These are phyloP conservation scores for Dinoponera quadriceps DNA, from an alignment of 1,140 invertebrate genomes.

Conservation along the genomic window DNA sequence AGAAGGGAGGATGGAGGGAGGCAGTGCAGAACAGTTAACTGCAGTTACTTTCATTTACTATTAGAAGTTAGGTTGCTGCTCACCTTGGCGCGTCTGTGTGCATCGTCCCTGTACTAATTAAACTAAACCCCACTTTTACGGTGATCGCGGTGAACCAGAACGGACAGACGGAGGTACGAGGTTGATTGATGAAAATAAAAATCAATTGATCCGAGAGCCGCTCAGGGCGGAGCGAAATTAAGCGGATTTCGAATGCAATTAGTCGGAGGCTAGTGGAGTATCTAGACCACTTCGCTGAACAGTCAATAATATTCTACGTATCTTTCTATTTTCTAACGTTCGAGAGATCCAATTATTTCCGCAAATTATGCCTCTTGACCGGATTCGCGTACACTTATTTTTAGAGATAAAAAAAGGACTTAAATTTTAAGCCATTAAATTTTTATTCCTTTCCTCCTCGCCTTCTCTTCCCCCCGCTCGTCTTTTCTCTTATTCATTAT, in stretches of 20 bases:
- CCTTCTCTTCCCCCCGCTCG: no score
- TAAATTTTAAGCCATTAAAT: not conserved
- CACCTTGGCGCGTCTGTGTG: conserved; percentile 16
- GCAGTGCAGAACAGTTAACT: not conserved
- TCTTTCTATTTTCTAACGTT: conserved; percentile 21
- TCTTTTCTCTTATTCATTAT: not conserved
- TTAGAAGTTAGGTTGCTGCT: conserved; percentile 11
- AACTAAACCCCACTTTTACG: conserved; percentile 47
- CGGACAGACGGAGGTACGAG: conserved; percentile 16
- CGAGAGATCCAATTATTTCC: not conserved
- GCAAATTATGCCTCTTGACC: not conserved
- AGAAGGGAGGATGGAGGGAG: not conserved
- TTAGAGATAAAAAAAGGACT: not conserved
- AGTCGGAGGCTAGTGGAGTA: conserved; percentile 22
- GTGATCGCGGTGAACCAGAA: conserved; percentile 42
- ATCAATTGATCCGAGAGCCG: conserved; percentile 38
- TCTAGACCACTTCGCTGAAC: not conserved
- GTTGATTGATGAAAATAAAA: conserved; percentile 64
- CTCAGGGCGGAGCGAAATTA: conserved; percentile 41
- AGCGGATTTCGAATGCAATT: conserved; percentile 57
- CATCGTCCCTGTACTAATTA: conserved; percentile 53
- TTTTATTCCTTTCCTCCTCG: no score
- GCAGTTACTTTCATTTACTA: conserved; percentile 46
- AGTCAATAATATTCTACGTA: conserved; percentile 17
- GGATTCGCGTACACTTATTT: not conserved